Base-by-base conservation (phyloP, 2,888 invertebrate genomes). In the Drosophila pullipes region DNA sequence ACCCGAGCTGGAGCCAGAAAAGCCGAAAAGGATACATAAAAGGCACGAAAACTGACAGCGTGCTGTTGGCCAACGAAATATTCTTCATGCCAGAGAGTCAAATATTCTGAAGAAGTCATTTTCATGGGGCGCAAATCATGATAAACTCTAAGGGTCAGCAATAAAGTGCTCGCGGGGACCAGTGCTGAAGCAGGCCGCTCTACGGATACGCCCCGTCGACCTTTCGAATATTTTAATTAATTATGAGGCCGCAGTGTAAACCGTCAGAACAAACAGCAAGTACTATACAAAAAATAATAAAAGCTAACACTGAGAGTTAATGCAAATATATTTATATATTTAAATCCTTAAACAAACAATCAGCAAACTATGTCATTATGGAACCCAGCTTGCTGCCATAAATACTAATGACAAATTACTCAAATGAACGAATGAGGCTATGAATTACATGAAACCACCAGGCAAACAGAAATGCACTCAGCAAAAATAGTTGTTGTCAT, bases 161-260 rank as follows among this genome's bases (percentile, higher is more conserved):
- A 76, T 78, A 69, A 81, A 74, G 63, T 53, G 78, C 69, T 78
- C 64, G 35, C 49, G 71, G 73, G 79, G 37, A 31, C 35, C 37
- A 50, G n/a, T n/a, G 30, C 5, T 44, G 39, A 18, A 37, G 60
- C 54, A 63, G 54, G 65, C 50, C 69, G 55, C 59, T 62, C 58
- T 72, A 68, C 74, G 71, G 62, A 63, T 77, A 74, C 67, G 74
- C 68, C 72, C 69, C 61, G 62, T 39, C 64, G 81, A 71, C 76
- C 78, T 78, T 78, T 81, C 85, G 89, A 80, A 89, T 85, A 88
- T 90, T 88, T 88, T 85, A 85, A 85, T 85, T 90, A 85, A 90
- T 90, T 85, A 78, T 69, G 66, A 52, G 64, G 75, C 63, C 52
- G 66, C 82, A 77, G 66, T 74, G 65, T 57, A 57, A 70, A 82